phyloP scores from a whole-genome alignment of 37 sponge, comb jelly and placozoan species.

The Hexactinellida sp. region DNA sequence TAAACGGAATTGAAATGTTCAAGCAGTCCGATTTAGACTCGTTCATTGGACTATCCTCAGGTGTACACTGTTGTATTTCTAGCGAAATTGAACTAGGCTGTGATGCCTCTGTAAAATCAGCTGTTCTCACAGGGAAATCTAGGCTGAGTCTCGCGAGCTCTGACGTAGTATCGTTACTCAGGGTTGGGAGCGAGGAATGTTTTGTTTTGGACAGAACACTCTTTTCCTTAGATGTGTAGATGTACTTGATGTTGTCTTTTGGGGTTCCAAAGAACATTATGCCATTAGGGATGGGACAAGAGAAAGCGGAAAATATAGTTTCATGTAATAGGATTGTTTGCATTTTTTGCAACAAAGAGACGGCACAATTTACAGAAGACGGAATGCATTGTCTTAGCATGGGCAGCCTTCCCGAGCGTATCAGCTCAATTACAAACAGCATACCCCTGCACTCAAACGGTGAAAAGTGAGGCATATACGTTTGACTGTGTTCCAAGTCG shows the following conservation, averaged over 20 bases:
- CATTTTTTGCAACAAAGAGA: not conserved
- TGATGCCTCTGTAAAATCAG: too few relatives aligned
- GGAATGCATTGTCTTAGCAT: not conserved
- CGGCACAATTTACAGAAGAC: not conserved
- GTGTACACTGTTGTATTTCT: too few relatives aligned
- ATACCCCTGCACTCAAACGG: not conserved
- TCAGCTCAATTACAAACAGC: not conserved
- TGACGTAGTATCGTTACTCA: too few relatives aligned
- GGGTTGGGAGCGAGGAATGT: too few relatives aligned
- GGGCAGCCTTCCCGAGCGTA: not conserved
- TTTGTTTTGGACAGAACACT: too few relatives aligned
- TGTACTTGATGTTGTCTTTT: not conserved
- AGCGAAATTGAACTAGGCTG: too few relatives aligned
- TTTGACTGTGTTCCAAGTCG: not conserved
- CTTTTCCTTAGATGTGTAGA: not conserved
- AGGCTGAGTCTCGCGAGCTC: too few relatives aligned
- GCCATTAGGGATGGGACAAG: not conserved
- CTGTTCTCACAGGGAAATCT: too few relatives aligned
- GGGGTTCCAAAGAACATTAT: conserved; percentile 6
- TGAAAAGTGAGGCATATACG: not conserved
- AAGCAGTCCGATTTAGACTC: too few relatives aligned
- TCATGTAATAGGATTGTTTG: not conserved
- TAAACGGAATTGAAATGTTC: too few relatives aligned
- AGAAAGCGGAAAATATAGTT: not conserved
- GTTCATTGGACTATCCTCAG: too few relatives aligned